Base-by-base conservation (phyloP, 2,888 invertebrate genomes). In the Cenopis cana region DNA sequence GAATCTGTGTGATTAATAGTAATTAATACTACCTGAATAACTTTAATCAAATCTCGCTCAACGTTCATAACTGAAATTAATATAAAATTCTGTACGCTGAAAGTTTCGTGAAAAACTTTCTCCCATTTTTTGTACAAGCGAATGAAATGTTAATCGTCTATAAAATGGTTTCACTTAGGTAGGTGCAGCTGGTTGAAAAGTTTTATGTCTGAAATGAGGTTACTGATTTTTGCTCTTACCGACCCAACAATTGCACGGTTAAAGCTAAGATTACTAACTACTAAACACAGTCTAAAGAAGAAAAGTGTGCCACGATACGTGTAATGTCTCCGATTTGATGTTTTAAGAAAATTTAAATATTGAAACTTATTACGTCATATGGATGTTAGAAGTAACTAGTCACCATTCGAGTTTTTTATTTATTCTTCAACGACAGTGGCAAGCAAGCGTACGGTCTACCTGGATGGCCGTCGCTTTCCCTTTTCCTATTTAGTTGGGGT, bases 61-160 rank as follows among this genome's bases (percentile, higher is more conserved):
- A 71, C 49, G 60, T 54, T 56, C 60, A 61, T 71, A 55, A 60
- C 66, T 66, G 46, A 52, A 36, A 65, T 71, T 71, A 67, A 67
- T 67, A 71, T 60, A 46, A 71, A 71, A 67, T 66, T 55, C 60
- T 66, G 66, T 50, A 61, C 54, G 60, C 20, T 36, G 49, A 55
- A 71, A 71, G 71, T 71, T 71, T 61, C 55, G 49, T 38, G 24
- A 49, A 66, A 69, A 60, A 66, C 66, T 55, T 70, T 55, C 66
- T 69, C 50, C 56, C 60, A 60, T 65, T 65, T 70, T 65, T 70
- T 64, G 41, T 55, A 59, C 6, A 60, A 33, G 20, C 59, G 57
- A 20, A 60, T 66, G 54, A 70, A 70, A 70, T 66, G 55, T 54
- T 70, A 66, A 70, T 70, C 41, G 65, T 46, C 46, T 54, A 54